Conservation (phyloP, 1,140 invertebrate genomes). For the Ips nitidus region DNA sequence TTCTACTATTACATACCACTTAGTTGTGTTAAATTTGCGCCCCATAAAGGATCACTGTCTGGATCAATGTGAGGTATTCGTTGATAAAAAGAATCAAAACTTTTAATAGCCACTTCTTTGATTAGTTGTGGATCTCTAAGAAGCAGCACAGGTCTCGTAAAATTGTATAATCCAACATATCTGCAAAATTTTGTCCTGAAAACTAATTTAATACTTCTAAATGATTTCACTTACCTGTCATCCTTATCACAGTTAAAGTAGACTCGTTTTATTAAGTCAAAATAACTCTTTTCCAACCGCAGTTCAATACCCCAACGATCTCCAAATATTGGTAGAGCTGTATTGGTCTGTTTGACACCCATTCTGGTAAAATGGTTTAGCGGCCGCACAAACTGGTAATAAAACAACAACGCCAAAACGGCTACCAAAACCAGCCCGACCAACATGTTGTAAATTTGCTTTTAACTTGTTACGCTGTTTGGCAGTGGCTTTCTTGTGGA, state of each 20-base stretch:
- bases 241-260: not conserved
- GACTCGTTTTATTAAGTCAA: too few relatives aligned
- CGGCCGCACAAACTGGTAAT: constrained; percentile 33
- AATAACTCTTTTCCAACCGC: too few relatives aligned
- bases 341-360: constrained; percentile 50
- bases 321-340: constrained; percentile 18
- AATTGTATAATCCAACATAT: not conserved
- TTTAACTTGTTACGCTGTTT: too few relatives aligned
- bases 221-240: constrained; percentile 1
- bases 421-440: not conserved
- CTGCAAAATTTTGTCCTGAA: not conserved
- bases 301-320: not conserved
- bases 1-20: too few relatives aligned
- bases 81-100: not conserved
- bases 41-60: too few relatives aligned
- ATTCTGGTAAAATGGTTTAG: constrained; percentile 52
- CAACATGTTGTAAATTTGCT: too few relatives aligned
- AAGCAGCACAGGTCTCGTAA: not conserved
- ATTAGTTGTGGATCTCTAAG: not conserved
- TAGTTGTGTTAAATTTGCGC: too few relatives aligned
- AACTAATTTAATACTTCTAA: not conserved
- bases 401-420: constrained; percentile 4
- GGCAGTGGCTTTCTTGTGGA: too few relatives aligned
- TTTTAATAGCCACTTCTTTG: not conserved
- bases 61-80: not conserved